These are phyloP conservation scores for Scomber scombrus DNA, from an alignment of 2,113 vertebrate species.

Conservation along the genomic window DNA sequence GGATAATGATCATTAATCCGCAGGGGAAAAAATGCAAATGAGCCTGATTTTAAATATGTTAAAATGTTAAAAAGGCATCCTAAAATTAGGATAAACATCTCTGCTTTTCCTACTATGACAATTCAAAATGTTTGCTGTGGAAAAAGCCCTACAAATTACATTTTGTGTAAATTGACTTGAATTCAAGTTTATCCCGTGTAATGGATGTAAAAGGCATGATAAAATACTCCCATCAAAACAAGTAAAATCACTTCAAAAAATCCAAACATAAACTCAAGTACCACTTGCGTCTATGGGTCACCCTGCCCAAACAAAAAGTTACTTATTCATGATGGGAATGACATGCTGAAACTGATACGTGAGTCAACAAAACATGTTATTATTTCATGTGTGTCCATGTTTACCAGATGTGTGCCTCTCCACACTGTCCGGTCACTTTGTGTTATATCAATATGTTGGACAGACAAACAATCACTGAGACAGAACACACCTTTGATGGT, in stretches of 20 bases:
- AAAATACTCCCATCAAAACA: background rate
- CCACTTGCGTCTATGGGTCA: no score
- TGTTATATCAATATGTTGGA: constrained; percentile 41
- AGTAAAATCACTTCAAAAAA: background rate
- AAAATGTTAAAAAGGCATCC: no score
- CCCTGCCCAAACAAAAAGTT: constrained; percentile 31
- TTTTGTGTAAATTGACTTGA: background rate
- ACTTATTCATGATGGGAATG: constrained; percentile 29
- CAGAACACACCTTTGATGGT: constrained; percentile 1
- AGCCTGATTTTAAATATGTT: no score
- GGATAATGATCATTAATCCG: no score
- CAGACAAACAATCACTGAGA: background rate
- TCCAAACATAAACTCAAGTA: background rate
- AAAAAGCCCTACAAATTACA: background rate
- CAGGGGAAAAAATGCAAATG: no score
- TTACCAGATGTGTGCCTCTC: background rate
- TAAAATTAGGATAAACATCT: no score
- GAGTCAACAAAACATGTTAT: constrained; percentile 46
- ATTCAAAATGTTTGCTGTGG: background rate
- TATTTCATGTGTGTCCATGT: background rate
- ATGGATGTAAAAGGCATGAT: background rate
- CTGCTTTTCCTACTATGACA: background rate
- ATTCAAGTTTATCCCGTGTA: background rate
- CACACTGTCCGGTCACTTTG: background rate
- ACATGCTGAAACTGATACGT: background rate